Percentiles rank a stretch among this genome's conserved stretches.
phyloP scores from a whole-genome alignment of 23 tunicate genomes.

The Corella eumyota region DNA sequence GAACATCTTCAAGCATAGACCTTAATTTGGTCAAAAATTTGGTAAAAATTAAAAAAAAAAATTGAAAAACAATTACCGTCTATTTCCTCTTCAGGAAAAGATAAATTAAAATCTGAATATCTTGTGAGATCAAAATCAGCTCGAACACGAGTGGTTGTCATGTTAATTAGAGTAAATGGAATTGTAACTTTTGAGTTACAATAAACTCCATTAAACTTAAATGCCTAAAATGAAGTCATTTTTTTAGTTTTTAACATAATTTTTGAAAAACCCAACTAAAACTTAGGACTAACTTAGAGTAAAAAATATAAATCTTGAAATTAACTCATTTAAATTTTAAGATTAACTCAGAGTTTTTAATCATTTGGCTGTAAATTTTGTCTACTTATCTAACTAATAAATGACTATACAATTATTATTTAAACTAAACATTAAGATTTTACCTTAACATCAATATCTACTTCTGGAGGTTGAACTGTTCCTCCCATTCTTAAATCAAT shows the following conservation, averaged over 20 bases:
- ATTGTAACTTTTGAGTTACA: conserved; percentile 39
- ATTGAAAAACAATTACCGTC: conserved; percentile 45
- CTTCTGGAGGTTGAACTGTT: conserved; percentile 81
- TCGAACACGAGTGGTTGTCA: conserved; percentile 55
- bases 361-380: neutral
- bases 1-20: too few relatives aligned
- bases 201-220: conserved; percentile 82
- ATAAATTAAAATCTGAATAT: conserved; percentile 49
- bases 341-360: neutral
- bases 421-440: neutral
- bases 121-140: conserved; percentile 74
- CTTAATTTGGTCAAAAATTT: too few relatives aligned
- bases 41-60: too few relatives aligned
- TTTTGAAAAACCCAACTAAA: neutral
- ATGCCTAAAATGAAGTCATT: conserved; percentile 44
- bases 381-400: too few relatives aligned
- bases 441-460: conserved; percentile 85
- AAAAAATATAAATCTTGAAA: too few relatives aligned
- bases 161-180: conserved; percentile 75
- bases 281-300: too few relatives aligned
- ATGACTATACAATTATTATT: neutral
- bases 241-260: neutral
- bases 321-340: neutral
- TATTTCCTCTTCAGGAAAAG: conserved; percentile 47
- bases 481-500: conserved; percentile 87